Percentiles rank a stretch among this genome's conserved stretches.
These are phyloP conservation scores for Lithosia quadra DNA, from an alignment of 2,888 invertebrate genomes.

Conservation along the genomic window DNA sequence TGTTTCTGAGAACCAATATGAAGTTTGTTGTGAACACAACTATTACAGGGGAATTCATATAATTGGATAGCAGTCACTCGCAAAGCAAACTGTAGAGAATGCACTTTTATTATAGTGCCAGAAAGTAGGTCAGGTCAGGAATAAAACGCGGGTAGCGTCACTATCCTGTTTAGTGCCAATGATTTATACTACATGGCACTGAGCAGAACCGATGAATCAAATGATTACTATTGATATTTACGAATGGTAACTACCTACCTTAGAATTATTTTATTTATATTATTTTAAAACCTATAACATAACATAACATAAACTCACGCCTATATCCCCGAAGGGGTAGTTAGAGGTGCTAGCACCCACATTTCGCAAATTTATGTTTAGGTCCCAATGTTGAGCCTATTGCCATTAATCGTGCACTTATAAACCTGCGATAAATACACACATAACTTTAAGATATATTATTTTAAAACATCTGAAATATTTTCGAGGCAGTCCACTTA, in stretches of 20 bases:
- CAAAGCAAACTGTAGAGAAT: slow-evolving; percentile 51
- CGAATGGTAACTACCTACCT: neutral
- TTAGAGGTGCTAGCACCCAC: no score
- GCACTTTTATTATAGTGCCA: slow-evolving; percentile 55
- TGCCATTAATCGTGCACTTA: no score
- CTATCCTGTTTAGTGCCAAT: slow-evolving; percentile 55
- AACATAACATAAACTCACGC: no score
- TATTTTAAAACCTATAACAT: neutral
- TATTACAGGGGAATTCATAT: slow-evolving; percentile 38
- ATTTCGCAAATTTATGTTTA: no score
- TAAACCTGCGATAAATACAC: no score
- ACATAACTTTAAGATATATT: no score
- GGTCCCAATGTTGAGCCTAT: no score
- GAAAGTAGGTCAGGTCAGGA: slow-evolving; percentile 58
- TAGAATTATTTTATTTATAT: neutral
- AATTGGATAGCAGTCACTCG: slow-evolving; percentile 53
- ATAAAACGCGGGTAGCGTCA: slow-evolving; percentile 52
- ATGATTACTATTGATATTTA: slow-evolving; percentile 40
- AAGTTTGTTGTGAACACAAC: slow-evolving; percentile 10
- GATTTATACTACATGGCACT: slow-evolving; percentile 58
- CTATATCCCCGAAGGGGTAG: no score
- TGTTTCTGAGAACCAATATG: neutral
- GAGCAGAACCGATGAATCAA: slow-evolving; percentile 19
- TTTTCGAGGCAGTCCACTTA: no score
- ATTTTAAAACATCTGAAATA: no score